Percentiles rank a stretch among this genome's conserved stretches.
phyloP scores from a whole-genome alignment of 53 echinoderm and acorn worm species.

The Holothuria leucospilota region DNA sequence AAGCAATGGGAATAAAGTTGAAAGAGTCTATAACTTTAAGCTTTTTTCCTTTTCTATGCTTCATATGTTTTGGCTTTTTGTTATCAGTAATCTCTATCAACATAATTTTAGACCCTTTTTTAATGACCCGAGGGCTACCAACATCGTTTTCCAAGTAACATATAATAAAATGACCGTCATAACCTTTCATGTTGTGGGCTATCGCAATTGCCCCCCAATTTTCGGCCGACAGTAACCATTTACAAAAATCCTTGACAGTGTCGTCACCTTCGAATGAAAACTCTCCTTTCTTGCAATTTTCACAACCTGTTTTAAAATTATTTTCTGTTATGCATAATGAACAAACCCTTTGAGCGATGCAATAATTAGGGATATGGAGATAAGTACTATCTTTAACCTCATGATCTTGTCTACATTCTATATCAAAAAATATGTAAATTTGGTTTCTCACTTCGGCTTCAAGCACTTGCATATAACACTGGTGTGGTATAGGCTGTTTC shows the following conservation, averaged over 20 bases:
- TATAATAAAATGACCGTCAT: constrained; percentile 50
- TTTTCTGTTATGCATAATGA: background rate
- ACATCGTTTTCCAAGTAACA: background rate
- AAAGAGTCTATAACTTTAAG: constrained; percentile 44
- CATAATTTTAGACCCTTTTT: constrained; percentile 51
- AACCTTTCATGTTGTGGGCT: constrained; percentile 62
- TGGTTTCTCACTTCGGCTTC: background rate
- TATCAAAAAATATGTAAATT: constrained; percentile 51
- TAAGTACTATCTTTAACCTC: background rate
- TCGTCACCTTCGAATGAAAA: constrained; percentile 27
- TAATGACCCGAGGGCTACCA: constrained; percentile 21
- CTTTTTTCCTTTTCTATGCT: too few relatives aligned
- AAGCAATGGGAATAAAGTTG: constrained; percentile 39
- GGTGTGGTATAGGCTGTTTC: constrained; percentile 29
- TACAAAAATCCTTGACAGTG: constrained; percentile 39
- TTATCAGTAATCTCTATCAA: background rate
- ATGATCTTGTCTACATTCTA: constrained; percentile 40
- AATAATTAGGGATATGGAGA: constrained; percentile 39
- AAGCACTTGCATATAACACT: constrained; percentile 56
- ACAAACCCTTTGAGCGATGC: constrained; percentile 49
- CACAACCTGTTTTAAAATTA: background rate
- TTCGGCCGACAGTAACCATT: constrained; percentile 8
- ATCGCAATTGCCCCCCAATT: constrained; percentile 9
- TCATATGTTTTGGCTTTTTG: too few relatives aligned
- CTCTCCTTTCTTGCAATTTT: too few relatives aligned